These are phyloP conservation scores for Mesoclemmys tuberculata DNA, from an alignment of 2,113 vertebrate genomes.

Conservation along the genomic window DNA sequence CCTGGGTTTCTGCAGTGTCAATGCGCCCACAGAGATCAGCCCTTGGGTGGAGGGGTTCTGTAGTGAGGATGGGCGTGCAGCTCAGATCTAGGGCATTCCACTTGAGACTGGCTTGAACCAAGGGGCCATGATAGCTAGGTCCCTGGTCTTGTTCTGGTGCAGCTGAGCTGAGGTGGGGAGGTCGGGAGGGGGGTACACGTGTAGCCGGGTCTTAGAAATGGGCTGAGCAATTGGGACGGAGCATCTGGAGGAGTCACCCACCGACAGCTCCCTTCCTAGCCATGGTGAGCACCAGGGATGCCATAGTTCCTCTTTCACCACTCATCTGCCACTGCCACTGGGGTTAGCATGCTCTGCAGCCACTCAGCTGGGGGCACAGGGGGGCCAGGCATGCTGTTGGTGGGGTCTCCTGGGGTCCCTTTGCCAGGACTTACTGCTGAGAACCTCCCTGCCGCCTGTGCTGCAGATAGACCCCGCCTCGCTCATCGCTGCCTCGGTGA, in stretches of 20 bases:
- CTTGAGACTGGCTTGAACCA: too few relatives aligned
- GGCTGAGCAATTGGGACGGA: too few relatives aligned
- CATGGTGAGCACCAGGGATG: not conserved
- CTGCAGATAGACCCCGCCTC: conserved; percentile 89
- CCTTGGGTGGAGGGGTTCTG: too few relatives aligned
- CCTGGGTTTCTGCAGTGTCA: too few relatives aligned
- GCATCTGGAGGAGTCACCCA: too few relatives aligned
- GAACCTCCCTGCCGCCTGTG: fast-evolving
- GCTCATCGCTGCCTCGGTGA: conserved; percentile 93
- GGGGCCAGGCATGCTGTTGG: not conserved
- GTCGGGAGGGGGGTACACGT: not conserved
- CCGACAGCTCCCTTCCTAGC: too few relatives aligned
- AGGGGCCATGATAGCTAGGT: too few relatives aligned
- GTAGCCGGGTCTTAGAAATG: not conserved
- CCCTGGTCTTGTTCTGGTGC: not conserved
- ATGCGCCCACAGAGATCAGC: too few relatives aligned
- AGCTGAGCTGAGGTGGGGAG: not conserved
- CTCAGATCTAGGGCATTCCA: too few relatives aligned
- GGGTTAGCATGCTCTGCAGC: not conserved
- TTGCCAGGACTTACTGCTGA: not conserved
- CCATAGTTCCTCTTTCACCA: not conserved
- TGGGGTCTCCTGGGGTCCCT: not conserved
- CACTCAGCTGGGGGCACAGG: not conserved
- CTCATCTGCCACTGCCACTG: not conserved
- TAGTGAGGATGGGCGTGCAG: too few relatives aligned